These are phyloP conservation scores for Vanessa cardui DNA, from an alignment of 2,888 invertebrate genomes.

Conservation along the genomic window DNA sequence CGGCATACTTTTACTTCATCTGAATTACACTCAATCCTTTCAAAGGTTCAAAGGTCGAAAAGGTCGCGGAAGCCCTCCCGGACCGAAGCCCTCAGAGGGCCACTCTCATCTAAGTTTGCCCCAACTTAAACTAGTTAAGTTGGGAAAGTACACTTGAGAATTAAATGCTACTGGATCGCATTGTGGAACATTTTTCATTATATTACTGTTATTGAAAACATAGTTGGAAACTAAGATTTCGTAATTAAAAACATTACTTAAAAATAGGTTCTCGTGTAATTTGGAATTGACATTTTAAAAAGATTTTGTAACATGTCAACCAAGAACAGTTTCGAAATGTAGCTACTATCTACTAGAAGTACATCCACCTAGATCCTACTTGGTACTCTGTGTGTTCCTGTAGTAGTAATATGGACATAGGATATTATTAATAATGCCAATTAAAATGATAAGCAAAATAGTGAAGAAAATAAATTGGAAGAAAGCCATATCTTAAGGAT, in stretches of 20 bases:
- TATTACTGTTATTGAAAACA: background rate
- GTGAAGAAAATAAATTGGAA: too few species aligned
- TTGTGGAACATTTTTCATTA: constrained; percentile 17
- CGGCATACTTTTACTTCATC: background rate
- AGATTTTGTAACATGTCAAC: too few species aligned
- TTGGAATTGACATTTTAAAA: too few species aligned
- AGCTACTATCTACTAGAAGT: too few species aligned
- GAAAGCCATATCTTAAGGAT: too few species aligned
- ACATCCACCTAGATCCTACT: too few species aligned
- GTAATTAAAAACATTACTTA: background rate
- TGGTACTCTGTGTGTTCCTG: too few species aligned
- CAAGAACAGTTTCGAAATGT: too few species aligned
- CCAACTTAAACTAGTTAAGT: constrained; percentile 50
- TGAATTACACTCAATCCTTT: background rate
- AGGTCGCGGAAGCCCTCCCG: constrained; percentile 3
- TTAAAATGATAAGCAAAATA: too few species aligned
- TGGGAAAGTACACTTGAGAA: constrained; percentile 41
- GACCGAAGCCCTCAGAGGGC: constrained; percentile 15
- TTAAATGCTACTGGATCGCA: constrained; percentile 25
- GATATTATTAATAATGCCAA: too few species aligned
- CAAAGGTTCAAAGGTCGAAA: background rate
- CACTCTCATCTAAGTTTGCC: constrained; percentile 44
- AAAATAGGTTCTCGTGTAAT: background rate
- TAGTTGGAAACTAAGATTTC: too few species aligned
- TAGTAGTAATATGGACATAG: too few species aligned